Percentiles rank a stretch among this genome's conserved stretches.
Evolutionary conservation across 2,888 invertebrate genomes (phyloP).

Genomic region (Xiphydria camelus): DNA sequence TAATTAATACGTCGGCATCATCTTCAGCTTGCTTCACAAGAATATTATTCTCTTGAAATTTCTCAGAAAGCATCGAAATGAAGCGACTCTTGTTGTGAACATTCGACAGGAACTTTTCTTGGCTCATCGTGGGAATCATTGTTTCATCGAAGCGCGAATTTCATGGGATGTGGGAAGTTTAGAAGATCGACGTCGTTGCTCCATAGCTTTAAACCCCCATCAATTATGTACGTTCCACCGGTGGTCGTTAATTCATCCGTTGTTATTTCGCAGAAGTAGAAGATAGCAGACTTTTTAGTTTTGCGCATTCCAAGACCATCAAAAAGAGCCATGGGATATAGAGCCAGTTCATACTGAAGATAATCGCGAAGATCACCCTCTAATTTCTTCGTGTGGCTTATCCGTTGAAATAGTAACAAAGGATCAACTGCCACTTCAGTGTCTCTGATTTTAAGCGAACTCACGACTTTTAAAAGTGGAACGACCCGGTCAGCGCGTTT

Average conservation of each 20-base stretch:
- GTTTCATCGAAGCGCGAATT: slow-evolving; percentile 26
- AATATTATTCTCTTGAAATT: too few species aligned
- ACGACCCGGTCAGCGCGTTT: background rate
- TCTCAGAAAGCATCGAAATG: too few species aligned
- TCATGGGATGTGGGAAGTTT: slow-evolving; percentile 31
- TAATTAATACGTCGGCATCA: too few species aligned
- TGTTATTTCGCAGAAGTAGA: too few species aligned
- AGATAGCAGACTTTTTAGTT: too few species aligned
- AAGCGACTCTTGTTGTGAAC: slow-evolving; percentile 23
- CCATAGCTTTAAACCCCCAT: slow-evolving; percentile 13
- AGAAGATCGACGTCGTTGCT: slow-evolving; percentile 29
- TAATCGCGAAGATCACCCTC: background rate
- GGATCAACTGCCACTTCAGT: slow-evolving; percentile 2
- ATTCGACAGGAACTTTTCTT: slow-evolving; percentile 21
- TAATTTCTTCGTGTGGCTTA: background rate
- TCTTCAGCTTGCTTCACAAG: too few species aligned
- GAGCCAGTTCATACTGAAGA: too few species aligned
- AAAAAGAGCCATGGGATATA: too few species aligned
- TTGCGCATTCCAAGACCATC: too few species aligned
- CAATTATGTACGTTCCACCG: background rate
- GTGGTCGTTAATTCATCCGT: background rate
- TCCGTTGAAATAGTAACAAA: slow-evolving; percentile 3
- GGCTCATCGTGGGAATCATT: slow-evolving; percentile 20
- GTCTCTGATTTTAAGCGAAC: background rate
- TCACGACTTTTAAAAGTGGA: background rate